Conservation (phyloP, 2,888 invertebrate genomes). For the Gortyna flavago region DNA sequence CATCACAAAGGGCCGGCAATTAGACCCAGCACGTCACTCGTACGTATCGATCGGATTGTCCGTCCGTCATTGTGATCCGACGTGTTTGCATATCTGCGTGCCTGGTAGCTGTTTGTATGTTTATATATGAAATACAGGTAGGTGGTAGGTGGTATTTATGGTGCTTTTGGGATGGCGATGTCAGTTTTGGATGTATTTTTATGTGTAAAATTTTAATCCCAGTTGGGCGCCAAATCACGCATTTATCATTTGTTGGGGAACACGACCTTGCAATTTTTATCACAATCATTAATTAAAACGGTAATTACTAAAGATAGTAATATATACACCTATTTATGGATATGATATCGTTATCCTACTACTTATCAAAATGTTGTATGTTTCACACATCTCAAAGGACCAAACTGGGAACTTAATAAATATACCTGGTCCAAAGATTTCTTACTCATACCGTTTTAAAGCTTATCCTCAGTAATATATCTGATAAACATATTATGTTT, state of each 20-base stretch:
- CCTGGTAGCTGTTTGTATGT: constrained; percentile 54
- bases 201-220: constrained; percentile 19
- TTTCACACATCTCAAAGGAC: constrained; percentile 5
- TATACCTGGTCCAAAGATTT: neutral
- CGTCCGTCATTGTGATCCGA: constrained; percentile 67
- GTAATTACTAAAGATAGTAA: neutral
- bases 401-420: constrained; percentile 5
- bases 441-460: neutral
- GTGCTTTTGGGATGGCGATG: constrained; percentile 27
- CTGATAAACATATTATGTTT: constrained; percentile 29
- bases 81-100: constrained; percentile 67
- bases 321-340: neutral
- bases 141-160: constrained; percentile 1
- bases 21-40: constrained; percentile 66
- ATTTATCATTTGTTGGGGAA: constrained; percentile 4
- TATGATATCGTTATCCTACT: constrained; percentile 27
- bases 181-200: constrained; percentile 38
- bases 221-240: constrained; percentile 34
- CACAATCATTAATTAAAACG: constrained; percentile 2
- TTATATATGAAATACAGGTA: constrained; percentile 39
- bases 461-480: constrained; percentile 11
- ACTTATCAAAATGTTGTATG: neutral
- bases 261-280: constrained; percentile 4
- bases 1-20: constrained; percentile 65
- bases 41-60: constrained; percentile 77